Evolutionary conservation across 1,140 invertebrate genomes (phyloP).

Genomic region (Zaprionus taronus): DNA sequence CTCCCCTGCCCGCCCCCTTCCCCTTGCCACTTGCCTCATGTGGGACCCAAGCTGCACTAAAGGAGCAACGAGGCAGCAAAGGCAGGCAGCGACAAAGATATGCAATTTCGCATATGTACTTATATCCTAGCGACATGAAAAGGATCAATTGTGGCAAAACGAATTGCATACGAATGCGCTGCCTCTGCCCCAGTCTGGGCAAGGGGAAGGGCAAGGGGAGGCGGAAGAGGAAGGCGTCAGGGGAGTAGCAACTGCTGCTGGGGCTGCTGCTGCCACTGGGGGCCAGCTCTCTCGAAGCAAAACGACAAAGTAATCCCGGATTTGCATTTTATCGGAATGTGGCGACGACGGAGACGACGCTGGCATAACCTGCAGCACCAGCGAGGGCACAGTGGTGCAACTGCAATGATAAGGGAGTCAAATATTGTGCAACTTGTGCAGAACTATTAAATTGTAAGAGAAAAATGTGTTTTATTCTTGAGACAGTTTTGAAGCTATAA

Average conservation of each 20-base stretch:
- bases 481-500: too few species aligned
- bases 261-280: constrained; percentile 26
- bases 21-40: neutral
- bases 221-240: neutral
- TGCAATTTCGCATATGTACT: constrained; percentile 83
- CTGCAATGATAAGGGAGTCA: neutral
- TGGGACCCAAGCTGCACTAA: constrained; percentile 14
- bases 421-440: neutral
- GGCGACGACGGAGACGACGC: constrained; percentile 66
- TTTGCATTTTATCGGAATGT: constrained; percentile 83
- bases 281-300: constrained; percentile 76
- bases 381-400: constrained; percentile 26
- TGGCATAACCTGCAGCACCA: constrained; percentile 34
- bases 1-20: neutral
- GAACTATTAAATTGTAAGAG: neutral
- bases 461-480: neutral
- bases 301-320: constrained; percentile 82
- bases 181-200: constrained; percentile 1
- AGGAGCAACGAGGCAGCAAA: constrained; percentile 44
- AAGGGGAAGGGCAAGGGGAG: neutral
- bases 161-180: constrained; percentile 82
- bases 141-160: constrained; percentile 83
- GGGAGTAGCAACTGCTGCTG: constrained; percentile 13
- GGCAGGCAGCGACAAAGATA: constrained; percentile 72
- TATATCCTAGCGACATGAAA: constrained; percentile 83